Base-by-base conservation (phyloP, 1,140 invertebrate species). In the Hyphantria cunea region DNA sequence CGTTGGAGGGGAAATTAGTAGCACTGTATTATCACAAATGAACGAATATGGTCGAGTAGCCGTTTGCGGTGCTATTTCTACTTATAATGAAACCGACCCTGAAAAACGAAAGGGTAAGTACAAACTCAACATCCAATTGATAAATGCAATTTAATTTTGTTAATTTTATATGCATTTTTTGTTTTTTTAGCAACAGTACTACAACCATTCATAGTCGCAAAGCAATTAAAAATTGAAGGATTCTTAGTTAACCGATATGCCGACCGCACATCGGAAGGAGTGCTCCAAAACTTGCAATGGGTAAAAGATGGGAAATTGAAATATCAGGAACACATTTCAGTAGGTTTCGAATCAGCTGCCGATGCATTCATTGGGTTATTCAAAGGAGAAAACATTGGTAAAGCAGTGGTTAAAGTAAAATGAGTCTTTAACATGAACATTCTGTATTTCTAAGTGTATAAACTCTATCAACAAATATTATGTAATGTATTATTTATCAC, bases 321-420 rank as follows among this genome's bases (percentile, higher is more conserved):
- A 70, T 93, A 92, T 68, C 83, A 77, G 55, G 94, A 95, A 83
- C 93, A 93, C 9, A 68, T 94, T 3, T 92, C 91, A 0, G 79
- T 93, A 32, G 94, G 94, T 3, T 95, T 95, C 70, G 93, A 95
- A 39, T 93, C 93, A 54, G 93, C 94, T 82, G 92, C 91, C 15
- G 74, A 93, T 12, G 94, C 94, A 7, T 95, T 95, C 69, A 82
- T 93, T 42, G 92, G 92, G 14, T 91, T 95, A 76, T 83, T 95
- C 25, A 79, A 79, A 32, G 94, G 95, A 15, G 89, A 91, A 53
- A 95, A 94, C 81, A 89, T 78, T 13, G 95, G 94, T 31, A 95
- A 95, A 89, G 92, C 93, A 41, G 74, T 95, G 54, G 92, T 95
- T 7, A 92, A 92, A 85, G 88, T 83, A 14, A 68, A 59, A 56